Evolutionary conservation across 2,888 invertebrate species (phyloP).

Genomic region (Coenonympha arcania): DNA sequence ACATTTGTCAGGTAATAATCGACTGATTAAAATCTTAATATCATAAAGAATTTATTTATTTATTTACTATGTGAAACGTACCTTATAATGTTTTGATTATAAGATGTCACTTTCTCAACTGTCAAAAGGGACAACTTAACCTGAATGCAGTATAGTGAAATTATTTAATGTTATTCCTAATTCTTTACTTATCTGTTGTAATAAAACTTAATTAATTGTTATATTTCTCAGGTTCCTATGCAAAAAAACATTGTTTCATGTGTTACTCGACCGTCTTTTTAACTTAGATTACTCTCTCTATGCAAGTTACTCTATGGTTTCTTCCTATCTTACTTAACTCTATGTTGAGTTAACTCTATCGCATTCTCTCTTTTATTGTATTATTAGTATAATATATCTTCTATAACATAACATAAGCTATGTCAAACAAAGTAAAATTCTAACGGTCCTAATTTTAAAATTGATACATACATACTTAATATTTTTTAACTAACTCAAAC

Average conservation of each 20-base stretch:
- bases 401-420: too few relatives aligned
- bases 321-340: too few relatives aligned
- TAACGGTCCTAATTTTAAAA: not conserved
- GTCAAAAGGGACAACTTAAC: too few relatives aligned
- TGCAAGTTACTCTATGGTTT: too few relatives aligned
- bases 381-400: too few relatives aligned
- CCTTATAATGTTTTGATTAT: not conserved
- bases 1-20: slow-evolving; percentile 1
- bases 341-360: not conserved
- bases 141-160: too few relatives aligned
- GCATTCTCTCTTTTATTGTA: not conserved
- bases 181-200: not conserved
- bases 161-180: slow-evolving; percentile 2
- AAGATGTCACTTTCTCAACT: too few relatives aligned
- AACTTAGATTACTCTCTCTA: too few relatives aligned
- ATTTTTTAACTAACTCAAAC: not conserved
- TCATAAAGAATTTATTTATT: slow-evolving; percentile 14
- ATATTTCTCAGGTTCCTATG: too few relatives aligned
- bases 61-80: slow-evolving; percentile 1
- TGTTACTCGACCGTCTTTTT: too few relatives aligned
- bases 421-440: not conserved
- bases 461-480: too few relatives aligned
- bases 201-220: not conserved
- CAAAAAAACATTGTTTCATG: too few relatives aligned
- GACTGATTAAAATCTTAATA: slow-evolving; percentile 17